Evolutionary conservation across 2,113 vertebrate genomes (phyloP).

Genomic region (Sialia sialis): DNA sequence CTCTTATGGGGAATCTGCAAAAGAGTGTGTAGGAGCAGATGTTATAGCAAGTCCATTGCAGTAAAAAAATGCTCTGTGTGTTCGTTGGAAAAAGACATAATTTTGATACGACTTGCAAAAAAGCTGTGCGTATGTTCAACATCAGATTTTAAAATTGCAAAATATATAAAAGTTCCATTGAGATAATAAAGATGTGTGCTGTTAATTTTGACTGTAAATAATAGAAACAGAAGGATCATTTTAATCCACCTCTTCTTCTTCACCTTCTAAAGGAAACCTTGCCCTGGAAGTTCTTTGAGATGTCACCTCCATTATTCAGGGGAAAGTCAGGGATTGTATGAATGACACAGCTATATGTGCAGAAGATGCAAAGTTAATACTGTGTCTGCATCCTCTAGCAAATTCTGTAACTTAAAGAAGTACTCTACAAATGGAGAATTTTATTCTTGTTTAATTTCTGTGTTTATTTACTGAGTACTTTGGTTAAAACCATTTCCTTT

Average conservation of each 20-base stretch:
- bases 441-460: neutral
- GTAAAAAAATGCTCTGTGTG: neutral
- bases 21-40: neutral
- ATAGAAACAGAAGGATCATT: neutral
- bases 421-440: neutral
- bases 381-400: neutral
- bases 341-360: neutral
- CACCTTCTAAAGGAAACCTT: neutral
- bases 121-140: neutral
- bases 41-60: neutral
- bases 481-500: neutral
- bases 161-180: neutral
- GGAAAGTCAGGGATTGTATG: neutral
- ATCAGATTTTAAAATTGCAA: neutral
- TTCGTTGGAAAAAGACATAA: neutral
- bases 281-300: neutral
- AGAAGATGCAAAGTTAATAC: neutral
- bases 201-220: neutral
- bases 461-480: neutral
- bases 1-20: accelerated
- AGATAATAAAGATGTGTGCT: neutral
- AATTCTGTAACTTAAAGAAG: neutral
- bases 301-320: neutral
- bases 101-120: accelerated
- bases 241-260: neutral